Conservation (phyloP, 2,797 vertebrate genomes). For the Rachycentron canadum region DNA sequence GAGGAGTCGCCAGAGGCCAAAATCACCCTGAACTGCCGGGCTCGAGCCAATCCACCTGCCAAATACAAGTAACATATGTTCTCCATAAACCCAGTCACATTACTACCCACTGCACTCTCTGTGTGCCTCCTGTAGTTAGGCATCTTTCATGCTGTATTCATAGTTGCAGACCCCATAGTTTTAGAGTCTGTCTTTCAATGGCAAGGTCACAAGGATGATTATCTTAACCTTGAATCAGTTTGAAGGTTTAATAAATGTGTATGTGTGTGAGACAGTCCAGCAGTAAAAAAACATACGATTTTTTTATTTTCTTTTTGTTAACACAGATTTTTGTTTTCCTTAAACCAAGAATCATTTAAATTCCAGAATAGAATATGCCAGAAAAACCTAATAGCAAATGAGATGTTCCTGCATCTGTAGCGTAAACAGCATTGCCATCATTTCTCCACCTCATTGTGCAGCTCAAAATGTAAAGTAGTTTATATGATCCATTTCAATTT, state of each 20-base stretch:
- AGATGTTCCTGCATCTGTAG: constrained; percentile 9
- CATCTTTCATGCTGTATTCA: constrained; percentile 32
- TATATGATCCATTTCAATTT: constrained; percentile 65
- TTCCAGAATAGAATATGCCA: constrained; percentile 16
- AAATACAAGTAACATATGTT: constrained; percentile 92
- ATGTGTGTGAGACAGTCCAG: constrained; percentile 10
- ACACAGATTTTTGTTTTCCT: not conserved
- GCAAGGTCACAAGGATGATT: constrained; percentile 14
- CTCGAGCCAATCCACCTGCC: constrained; percentile 91
- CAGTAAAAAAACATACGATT: not conserved
- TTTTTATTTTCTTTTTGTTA: constrained; percentile 8
- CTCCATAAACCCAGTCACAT: constrained; percentile 34
- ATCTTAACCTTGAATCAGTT: not conserved
- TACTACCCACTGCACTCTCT: constrained; percentile 44
- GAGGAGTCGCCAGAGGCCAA: constrained; percentile 96
- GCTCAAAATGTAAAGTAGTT: constrained; percentile 43
- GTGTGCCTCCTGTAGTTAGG: constrained; percentile 1
- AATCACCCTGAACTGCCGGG: constrained; percentile 94
- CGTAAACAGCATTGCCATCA: not conserved
- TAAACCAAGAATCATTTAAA: constrained; percentile 17
- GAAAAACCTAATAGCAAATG: constrained; percentile 29
- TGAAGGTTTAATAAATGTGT: constrained; percentile 1
- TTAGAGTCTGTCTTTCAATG: constrained; percentile 18
- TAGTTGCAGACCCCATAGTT: constrained; percentile 3
- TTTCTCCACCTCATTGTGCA: constrained; percentile 41